Base-by-base conservation (phyloP, 2,113 vertebrate genomes). In the Tragelaphus strepsiceros region DNA sequence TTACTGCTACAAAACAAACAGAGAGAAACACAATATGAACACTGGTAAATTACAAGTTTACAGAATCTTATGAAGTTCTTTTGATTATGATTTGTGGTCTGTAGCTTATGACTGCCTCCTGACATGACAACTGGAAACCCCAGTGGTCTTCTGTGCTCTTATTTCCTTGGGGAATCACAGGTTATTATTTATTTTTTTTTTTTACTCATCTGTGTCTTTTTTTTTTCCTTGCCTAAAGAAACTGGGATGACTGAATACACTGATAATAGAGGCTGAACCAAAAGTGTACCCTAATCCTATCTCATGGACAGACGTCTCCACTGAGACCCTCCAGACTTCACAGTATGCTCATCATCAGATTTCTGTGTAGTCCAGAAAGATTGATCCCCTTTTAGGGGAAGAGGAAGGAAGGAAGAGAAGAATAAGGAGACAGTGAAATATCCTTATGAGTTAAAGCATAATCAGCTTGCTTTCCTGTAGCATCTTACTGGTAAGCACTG, bases 41-140 rank as follows among this genome's bases (percentile, higher is more conserved):
- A 49, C 14, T 35, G 58, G 46, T 56, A 74, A 62, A 35, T 46
- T 81, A 35, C 9, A 39, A 77, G 26, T 13, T 56, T 56, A 80
- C 17, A 91, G 71, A 91, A 39, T 30, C 58, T 88, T 87, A 30
- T 9, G 6, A 24, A 83, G 28, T 58, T 62, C 53, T 82, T 88
- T 89, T 85, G 59, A 91, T 90, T 88, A n/a, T 80, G 56, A 94
- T 90, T 64, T 94, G 56, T 90, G 71, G 28, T 85, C 85, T 78
- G 9, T 35, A 78, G 84, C 22, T 94, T 78, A 49, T 71, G 43
- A 67, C 5, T 24, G 21, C 81, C 82, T 96, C 49, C 81, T 46
- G 53, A 53, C 24, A 39, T 15, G 74, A 94, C 35, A 32, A 39
- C 43, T 30, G 46, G 24, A 96, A 93, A 22, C 51, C 12, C 71